phyloP scores from a whole-genome alignment of 2,113 vertebrate species.

The Perca schrenkii region DNA sequence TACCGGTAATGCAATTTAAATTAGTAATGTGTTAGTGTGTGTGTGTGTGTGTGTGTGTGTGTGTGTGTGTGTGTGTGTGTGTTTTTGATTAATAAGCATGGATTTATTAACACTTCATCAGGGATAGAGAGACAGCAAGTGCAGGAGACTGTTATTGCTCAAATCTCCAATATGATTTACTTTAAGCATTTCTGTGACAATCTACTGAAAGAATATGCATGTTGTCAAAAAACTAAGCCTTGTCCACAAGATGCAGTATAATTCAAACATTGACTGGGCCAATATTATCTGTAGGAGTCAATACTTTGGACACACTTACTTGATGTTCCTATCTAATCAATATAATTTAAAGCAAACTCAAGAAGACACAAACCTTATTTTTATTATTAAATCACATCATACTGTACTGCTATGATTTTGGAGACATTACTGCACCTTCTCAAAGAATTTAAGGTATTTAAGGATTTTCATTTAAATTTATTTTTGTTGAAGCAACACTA shows the following conservation, averaged over 20 bases:
- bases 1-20: no score
- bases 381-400: neutral
- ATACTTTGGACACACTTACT: neutral
- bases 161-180: neutral
- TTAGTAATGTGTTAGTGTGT: no score
- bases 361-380: neutral
- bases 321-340: neutral
- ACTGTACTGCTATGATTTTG: neutral
- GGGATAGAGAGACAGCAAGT: neutral
- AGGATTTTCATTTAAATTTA: no score
- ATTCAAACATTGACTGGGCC: neutral
- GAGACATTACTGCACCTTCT: neutral
- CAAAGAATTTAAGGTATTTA: neutral
- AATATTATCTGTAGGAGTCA: neutral
- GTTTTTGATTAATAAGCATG: no score
- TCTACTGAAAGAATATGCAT: no score
- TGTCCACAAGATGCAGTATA: neutral
- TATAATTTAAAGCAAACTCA: neutral
- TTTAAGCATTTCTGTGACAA: neutral
- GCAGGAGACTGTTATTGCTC: neutral
- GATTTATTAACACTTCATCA: no score
- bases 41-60: no score
- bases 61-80: no score
- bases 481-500: no score
- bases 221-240: no score